These are phyloP conservation scores for Phortica variegata DNA, from an alignment of 1,140 invertebrate genomes.

Conservation along the genomic window DNA sequence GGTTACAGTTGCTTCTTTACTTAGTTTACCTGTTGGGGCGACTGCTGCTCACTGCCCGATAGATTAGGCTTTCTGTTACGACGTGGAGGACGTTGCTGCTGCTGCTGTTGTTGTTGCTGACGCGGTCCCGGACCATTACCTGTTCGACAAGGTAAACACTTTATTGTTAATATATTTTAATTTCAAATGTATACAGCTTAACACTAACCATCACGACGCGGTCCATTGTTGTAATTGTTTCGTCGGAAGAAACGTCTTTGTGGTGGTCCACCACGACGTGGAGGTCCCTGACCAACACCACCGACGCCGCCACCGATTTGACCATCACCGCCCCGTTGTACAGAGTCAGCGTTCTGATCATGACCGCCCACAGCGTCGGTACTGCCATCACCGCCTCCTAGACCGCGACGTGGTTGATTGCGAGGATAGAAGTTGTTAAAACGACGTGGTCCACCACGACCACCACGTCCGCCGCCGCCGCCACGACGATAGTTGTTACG, in stretches of 20 bases:
- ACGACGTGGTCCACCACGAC: constrained; percentile 53
- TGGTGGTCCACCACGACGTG: constrained; percentile 58
- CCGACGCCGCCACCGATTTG: constrained; percentile 56
- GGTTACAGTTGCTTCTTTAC: too few species aligned
- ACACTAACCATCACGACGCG: constrained; percentile 62
- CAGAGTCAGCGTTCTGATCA: constrained; percentile 48
- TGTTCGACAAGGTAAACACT: too few species aligned
- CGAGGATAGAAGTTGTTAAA: constrained; percentile 35
- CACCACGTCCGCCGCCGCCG: constrained; percentile 56
- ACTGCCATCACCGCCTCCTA: constrained; percentile 56
- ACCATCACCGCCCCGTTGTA: constrained; percentile 54
- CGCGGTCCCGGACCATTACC: constrained; percentile 31
- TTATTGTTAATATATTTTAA: not conserved
- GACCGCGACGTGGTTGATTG: constrained; percentile 39
- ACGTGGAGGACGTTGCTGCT: constrained; percentile 39
- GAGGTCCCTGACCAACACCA: constrained; percentile 51
- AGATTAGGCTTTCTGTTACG: constrained; percentile 49
- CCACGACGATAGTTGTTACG: constrained; percentile 56
- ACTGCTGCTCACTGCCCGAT: constrained; percentile 47
- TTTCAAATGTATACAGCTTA: too few species aligned
- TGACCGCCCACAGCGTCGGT: constrained; percentile 53
- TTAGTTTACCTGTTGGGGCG: constrained; percentile 56
- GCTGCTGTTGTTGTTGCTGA: constrained; percentile 24
- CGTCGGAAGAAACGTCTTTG: constrained; percentile 68
- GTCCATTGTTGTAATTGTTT: constrained; percentile 62